These are phyloP conservation scores for Oscheius sp. DNA, from an alignment of 2,888 invertebrate genomes.

Conservation along the genomic window DNA sequence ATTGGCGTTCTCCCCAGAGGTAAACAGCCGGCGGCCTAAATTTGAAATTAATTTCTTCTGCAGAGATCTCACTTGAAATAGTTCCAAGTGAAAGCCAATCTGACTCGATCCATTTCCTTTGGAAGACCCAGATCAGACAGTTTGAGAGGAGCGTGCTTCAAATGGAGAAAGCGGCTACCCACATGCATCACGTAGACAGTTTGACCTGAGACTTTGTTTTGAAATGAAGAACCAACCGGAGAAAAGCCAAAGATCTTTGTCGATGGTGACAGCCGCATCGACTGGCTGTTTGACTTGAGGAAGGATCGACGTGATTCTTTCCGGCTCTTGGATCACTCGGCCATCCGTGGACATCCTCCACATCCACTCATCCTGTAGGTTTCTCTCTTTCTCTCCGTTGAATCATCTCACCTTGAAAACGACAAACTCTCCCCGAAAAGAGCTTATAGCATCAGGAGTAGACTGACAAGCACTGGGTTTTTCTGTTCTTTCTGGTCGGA, in stretches of 20 bases:
- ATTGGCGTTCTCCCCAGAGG: conserved; percentile 19
- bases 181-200: conserved; percentile 13
- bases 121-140: conserved; percentile 15
- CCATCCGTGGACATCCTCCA: conserved; percentile 22
- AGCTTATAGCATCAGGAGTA: conserved; percentile 16
- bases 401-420: conserved; percentile 24
- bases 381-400: neutral
- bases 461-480: conserved; percentile 3
- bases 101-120: neutral
- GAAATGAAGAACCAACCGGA: neutral
- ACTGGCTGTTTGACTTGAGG: conserved; percentile 1
- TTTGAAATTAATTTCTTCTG: neutral
- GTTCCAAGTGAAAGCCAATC: conserved; percentile 26
- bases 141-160: conserved; percentile 23
- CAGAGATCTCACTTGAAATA: conserved; percentile 8
- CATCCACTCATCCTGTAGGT: conserved; percentile 26
- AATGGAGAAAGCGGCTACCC: neutral
- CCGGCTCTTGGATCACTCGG: neutral
- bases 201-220: neutral
- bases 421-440: conserved; percentile 14
- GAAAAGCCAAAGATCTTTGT: conserved; percentile 25
- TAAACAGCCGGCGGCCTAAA: conserved; percentile 24
- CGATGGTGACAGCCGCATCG: conserved; percentile 24
- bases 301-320: neutral
- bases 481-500: neutral